Evolutionary conservation across 2,888 invertebrate genomes (phyloP).

Genomic region (Gymnosoma rotundatum): DNA sequence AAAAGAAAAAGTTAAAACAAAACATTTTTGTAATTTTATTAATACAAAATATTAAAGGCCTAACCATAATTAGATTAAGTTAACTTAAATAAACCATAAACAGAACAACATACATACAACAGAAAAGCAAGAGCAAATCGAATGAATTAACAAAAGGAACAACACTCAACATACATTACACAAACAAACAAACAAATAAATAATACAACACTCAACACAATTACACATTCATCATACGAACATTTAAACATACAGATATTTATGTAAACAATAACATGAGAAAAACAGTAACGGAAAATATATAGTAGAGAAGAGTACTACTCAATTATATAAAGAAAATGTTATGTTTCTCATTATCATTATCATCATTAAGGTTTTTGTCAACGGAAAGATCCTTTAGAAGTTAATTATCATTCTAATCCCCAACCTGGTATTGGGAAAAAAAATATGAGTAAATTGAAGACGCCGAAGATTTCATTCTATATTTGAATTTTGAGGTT

Average conservation of each 20-base stretch:
- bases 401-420: slow-evolving; percentile 13
- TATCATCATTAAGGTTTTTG: slow-evolving; percentile 33
- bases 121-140: slow-evolving; percentile 52
- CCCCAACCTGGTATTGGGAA: slow-evolving; percentile 4
- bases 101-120: slow-evolving; percentile 47
- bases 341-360: slow-evolving; percentile 34
- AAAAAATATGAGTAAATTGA: slow-evolving; percentile 16
- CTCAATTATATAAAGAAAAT: slow-evolving; percentile 58
- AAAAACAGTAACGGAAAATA: slow-evolving; percentile 39
- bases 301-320: slow-evolving; percentile 36
- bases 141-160: slow-evolving; percentile 44
- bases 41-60: slow-evolving; percentile 69
- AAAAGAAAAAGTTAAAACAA: slow-evolving; percentile 48
- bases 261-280: slow-evolving; percentile 56
- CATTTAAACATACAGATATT: slow-evolving; percentile 17
- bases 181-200: slow-evolving; percentile 27
- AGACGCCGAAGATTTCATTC: background rate
- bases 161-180: slow-evolving; percentile 49
- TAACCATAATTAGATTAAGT: slow-evolving; percentile 68
- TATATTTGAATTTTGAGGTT: no score
- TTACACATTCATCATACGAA: slow-evolving; percentile 19
- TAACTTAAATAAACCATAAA: slow-evolving; percentile 60
- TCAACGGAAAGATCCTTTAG: slow-evolving; percentile 45
- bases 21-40: slow-evolving; percentile 70
- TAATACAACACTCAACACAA: slow-evolving; percentile 33